Conservation (phyloP, 2,888 invertebrate species). For the Liodrosophila aerea region DNA sequence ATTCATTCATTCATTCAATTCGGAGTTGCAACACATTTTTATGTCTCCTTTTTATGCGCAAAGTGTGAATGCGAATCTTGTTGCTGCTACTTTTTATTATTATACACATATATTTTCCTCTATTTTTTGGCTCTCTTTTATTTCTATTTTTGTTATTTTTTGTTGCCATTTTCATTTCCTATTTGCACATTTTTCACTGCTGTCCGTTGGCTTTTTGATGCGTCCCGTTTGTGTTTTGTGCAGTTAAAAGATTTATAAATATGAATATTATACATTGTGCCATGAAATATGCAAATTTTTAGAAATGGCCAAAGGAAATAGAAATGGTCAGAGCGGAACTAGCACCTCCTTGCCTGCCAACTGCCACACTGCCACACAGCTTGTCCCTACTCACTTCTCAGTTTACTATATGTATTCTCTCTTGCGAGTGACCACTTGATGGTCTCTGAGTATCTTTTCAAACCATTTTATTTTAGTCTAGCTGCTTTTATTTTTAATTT, state of each 20-base stretch:
- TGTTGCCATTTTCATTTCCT: slow-evolving; percentile 65
- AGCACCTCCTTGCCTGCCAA: slow-evolving; percentile 41
- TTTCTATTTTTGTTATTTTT: slow-evolving; percentile 17
- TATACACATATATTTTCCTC: slow-evolving; percentile 9
- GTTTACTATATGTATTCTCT: not conserved
- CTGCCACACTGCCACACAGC: not conserved
- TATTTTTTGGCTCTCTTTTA: slow-evolving; percentile 12
- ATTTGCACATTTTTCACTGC: slow-evolving; percentile 69
- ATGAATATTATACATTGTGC: slow-evolving; percentile 78
- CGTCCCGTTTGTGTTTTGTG: slow-evolving; percentile 70
- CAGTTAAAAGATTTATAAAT: slow-evolving; percentile 77
- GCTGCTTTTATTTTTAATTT: slow-evolving; percentile 15
- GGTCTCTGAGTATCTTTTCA: slow-evolving; percentile 39
- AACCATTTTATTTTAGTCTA: slow-evolving; percentile 44
- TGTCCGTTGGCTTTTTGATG: slow-evolving; percentile 74
- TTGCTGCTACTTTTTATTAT: slow-evolving; percentile 35
- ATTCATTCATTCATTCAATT: slow-evolving; percentile 62
- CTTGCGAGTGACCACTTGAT: slow-evolving; percentile 9
- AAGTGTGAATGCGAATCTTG: slow-evolving; percentile 60
- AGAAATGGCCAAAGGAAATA: slow-evolving; percentile 71
- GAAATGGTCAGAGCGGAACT: slow-evolving; percentile 67
- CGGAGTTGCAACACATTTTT: slow-evolving; percentile 73
- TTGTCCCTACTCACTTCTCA: not conserved
- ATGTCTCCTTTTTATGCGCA: slow-evolving; percentile 62
- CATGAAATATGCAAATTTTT: slow-evolving; percentile 75